A percentile compares a stretch with the other conserved stretches of the same genome.
phyloP scores from a whole-genome alignment of 2,888 invertebrate genomes.

The Cremastobaeus sp. region DNA sequence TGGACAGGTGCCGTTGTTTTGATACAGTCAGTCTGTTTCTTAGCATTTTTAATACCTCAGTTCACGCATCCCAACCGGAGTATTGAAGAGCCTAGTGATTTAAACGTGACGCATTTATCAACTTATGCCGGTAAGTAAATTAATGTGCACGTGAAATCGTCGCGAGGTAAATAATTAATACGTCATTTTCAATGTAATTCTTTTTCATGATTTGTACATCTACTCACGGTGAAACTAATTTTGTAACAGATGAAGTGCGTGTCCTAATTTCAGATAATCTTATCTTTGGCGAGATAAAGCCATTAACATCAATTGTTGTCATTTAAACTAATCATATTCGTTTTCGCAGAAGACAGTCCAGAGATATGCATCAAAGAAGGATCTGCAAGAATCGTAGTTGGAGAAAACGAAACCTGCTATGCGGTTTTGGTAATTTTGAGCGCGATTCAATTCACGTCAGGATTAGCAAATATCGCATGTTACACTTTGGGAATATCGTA shows the following conservation, averaged over 20 bases:
- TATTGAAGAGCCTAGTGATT: conserved; percentile 65
- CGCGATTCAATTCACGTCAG: conserved; percentile 79
- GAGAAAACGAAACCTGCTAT: conserved; percentile 68
- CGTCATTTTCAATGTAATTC: neutral
- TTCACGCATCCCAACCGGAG: conserved; percentile 75
- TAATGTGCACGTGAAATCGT: neutral
- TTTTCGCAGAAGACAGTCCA: conserved; percentile 61
- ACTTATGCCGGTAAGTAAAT: conserved; percentile 69
- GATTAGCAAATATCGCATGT: conserved; percentile 79
- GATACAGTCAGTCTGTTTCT: conserved; percentile 79
- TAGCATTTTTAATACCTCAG: conserved; percentile 80
- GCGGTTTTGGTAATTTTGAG: conserved; percentile 79
- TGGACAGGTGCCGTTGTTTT: conserved; percentile 82
- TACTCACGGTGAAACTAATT: no score
- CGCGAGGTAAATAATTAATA: neutral
- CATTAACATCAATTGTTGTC: neutral
- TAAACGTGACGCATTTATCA: conserved; percentile 68
- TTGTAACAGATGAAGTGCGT: no score
- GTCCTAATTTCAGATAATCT: conserved; percentile 25
- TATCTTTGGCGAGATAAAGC: conserved; percentile 21
- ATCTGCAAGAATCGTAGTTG: conserved; percentile 63
- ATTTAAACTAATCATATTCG: conserved; percentile 10
- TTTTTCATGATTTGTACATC: neutral
- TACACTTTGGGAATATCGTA: conserved; percentile 81
- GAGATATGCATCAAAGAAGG: conserved; percentile 63